phyloP scores from a whole-genome alignment of 2,888 invertebrate species.

The Dinocampus coccinellae region DNA sequence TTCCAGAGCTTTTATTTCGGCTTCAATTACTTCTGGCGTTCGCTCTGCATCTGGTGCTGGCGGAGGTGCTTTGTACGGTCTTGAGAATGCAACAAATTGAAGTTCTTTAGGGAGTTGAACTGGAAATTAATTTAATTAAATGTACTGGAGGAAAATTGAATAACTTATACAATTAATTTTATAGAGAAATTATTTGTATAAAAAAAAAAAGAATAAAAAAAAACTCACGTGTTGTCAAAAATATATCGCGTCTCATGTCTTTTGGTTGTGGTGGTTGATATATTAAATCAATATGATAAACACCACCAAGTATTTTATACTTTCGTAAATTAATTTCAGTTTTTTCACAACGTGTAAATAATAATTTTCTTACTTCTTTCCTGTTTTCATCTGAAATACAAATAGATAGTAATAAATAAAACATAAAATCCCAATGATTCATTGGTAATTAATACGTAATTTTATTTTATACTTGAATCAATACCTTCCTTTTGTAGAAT shows the following conservation, averaged over 20 bases:
- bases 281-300: conserved; percentile 80
- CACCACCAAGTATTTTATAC: conserved; percentile 82
- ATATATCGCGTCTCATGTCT: conserved; percentile 70
- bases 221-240: conserved; percentile 73
- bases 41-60: conserved; percentile 77
- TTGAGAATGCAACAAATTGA: conserved; percentile 74
- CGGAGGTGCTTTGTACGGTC: conserved; percentile 78
- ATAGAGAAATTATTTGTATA: no score
- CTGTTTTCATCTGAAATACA: conserved; percentile 67
- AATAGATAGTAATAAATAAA: background rate
- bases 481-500: conserved; percentile 56
- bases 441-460: background rate
- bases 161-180: no score
- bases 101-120: conserved; percentile 75
- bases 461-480: background rate
- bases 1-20: conserved; percentile 81
- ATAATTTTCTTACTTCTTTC: conserved; percentile 53
- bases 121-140: conserved; percentile 58
- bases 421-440: no score
- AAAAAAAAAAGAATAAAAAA: no score
- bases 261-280: conserved; percentile 85
- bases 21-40: conserved; percentile 85
- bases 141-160: background rate
- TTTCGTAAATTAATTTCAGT: conserved; percentile 80
- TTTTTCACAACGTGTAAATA: conserved; percentile 59